Evolutionary conservation across 2,888 invertebrate genomes (phyloP).

Genomic region (Electrophaes corylata): DNA sequence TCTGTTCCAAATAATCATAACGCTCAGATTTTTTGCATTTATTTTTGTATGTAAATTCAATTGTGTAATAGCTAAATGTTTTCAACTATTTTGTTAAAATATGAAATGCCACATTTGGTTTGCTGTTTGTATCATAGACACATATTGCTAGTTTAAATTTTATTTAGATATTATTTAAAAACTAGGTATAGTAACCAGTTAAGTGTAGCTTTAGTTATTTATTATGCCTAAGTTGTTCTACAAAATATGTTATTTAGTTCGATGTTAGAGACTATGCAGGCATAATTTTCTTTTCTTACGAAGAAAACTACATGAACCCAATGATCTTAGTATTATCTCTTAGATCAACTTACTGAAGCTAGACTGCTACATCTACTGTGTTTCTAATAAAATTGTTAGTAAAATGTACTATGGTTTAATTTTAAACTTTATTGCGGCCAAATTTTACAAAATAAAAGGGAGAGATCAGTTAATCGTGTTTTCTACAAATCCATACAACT

Average conservation of each 20-base stretch:
- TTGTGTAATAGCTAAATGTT: no score
- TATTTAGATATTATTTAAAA: background rate
- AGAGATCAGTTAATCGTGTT: no score
- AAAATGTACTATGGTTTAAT: background rate
- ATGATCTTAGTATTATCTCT: no score
- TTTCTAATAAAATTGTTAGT: background rate
- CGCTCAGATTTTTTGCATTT: slow-evolving; percentile 1
- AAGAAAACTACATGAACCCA: background rate
- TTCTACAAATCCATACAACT: no score
- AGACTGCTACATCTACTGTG: background rate
- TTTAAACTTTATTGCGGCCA: no score
- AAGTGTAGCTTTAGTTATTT: background rate
- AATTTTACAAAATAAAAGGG: no score
- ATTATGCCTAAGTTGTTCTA: background rate
- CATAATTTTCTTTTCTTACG: background rate
- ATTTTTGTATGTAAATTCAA: background rate
- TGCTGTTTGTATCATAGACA: slow-evolving; percentile 1
- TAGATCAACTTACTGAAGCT: background rate
- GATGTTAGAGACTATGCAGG: slow-evolving; percentile 9
- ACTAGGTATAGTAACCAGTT: background rate
- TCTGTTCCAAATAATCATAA: slow-evolving; percentile 16
- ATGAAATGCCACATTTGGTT: background rate
- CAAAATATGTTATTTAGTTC: background rate
- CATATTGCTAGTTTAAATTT: background rate
- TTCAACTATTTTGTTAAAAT: slow-evolving; percentile 8